A percentile compares a stretch with the other conserved stretches of the same genome.
These are phyloP conservation scores for Nomada ruficornis DNA, from an alignment of 2,888 invertebrate genomes.

Conservation along the genomic window DNA sequence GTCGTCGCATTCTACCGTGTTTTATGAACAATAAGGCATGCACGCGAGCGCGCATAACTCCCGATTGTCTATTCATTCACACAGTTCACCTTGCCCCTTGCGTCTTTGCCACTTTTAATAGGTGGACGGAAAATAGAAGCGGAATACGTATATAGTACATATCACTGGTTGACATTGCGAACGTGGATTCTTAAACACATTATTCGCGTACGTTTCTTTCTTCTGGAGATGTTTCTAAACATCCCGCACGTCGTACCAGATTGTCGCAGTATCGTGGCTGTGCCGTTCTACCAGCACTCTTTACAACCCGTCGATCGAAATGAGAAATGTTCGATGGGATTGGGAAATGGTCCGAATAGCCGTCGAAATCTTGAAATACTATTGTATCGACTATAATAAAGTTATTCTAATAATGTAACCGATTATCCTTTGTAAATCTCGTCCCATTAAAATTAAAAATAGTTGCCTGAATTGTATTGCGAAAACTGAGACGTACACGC, in stretches of 20 bases:
- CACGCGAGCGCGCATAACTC: not conserved
- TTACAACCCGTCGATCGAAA: constrained; percentile 20
- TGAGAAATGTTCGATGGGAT: not conserved
- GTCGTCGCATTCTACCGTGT: not conserved
- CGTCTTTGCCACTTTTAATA: not conserved
- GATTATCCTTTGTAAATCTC: not conserved
- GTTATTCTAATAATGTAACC: constrained; percentile 47
- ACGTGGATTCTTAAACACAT: constrained; percentile 17
- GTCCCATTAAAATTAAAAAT: too few species aligned
- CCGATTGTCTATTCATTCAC: not conserved
- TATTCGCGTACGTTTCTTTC: constrained; percentile 6
- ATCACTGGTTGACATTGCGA: constrained; percentile 44
- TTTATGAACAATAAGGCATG: not conserved
- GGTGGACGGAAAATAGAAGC: constrained; percentile 24
- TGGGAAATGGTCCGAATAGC: not conserved
- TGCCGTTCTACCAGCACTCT: constrained; percentile 20
- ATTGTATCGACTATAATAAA: constrained; percentile 55
- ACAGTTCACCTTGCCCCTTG: not conserved
- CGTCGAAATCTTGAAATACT: constrained; percentile 20
- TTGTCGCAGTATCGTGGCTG: constrained; percentile 24
- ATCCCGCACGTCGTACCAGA: not conserved
- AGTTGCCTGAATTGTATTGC: too few species aligned
- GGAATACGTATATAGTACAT: constrained; percentile 54
- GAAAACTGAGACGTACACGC: too few species aligned
- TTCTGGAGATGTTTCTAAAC: constrained; percentile 11